Percentiles rank a stretch among this genome's conserved stretches.
phyloP scores from a whole-genome alignment of 2,888 invertebrate genomes.

The Drosophila imparisetae region DNA sequence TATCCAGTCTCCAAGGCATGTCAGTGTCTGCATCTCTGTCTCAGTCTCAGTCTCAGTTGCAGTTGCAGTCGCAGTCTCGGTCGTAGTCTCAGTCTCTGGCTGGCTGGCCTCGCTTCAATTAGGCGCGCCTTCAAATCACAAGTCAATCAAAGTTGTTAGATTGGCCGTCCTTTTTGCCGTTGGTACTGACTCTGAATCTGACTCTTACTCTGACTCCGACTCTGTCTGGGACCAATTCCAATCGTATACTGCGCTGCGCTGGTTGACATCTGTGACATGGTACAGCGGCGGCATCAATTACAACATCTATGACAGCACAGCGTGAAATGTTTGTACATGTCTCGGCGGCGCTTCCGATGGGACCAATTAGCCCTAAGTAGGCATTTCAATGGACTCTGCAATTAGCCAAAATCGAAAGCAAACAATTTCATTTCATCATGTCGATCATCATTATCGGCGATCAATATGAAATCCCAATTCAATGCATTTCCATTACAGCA shows the following conservation, averaged over 20 bases:
- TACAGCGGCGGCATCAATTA: conserved; percentile 83
- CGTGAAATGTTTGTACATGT: conserved; percentile 83
- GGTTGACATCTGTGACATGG: conserved; percentile 79
- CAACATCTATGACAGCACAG: conserved; percentile 83
- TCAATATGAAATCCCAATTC: conserved; percentile 40
- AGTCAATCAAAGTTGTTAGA: conserved; percentile 84
- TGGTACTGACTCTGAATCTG: conserved; percentile 10
- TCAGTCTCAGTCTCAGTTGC: conserved; percentile 20
- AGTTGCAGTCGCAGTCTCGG: conserved; percentile 8
- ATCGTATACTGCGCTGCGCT: conserved; percentile 31
- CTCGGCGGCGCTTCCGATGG: conserved; percentile 78
- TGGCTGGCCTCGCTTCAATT: conserved; percentile 78
- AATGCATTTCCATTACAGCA: conserved; percentile 23
- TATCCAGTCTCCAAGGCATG: conserved; percentile 64
- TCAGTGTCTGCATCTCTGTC: conserved; percentile 51
- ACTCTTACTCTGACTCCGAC: not conserved
- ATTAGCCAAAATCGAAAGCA: conserved; percentile 79
- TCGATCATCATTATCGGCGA: conserved; percentile 24
- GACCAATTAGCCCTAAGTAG: conserved; percentile 80
- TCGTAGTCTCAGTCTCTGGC: conserved; percentile 24
- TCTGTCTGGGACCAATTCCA: conserved; percentile 26
- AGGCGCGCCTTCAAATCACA: conserved; percentile 83
- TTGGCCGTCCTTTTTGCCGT: conserved; percentile 66
- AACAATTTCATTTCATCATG: conserved; percentile 77
- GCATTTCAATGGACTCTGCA: conserved; percentile 79